Base-by-base conservation (phyloP, 1,140 invertebrate genomes). In the Campoletis sonorensis region DNA sequence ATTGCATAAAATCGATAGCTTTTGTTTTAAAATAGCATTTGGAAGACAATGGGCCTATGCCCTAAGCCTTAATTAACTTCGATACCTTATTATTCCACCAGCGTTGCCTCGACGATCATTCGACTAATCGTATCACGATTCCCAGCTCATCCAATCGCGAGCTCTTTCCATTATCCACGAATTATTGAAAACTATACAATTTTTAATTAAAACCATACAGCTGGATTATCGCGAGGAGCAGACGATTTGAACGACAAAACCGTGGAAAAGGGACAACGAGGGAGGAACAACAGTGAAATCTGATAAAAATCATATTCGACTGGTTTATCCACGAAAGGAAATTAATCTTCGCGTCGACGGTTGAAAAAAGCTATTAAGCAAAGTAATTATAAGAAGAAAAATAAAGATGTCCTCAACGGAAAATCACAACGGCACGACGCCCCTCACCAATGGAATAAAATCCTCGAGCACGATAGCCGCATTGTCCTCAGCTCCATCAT, bases 391-490 rank as follows among this genome's bases (percentile, higher is more conserved):
- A 26, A n/a, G 5, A 40, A 71, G 80, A 33, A 61, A 83, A 21
- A 71, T 13, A 13, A 45, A 11, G 40, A 81, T 83, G 70, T 89
- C 91, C 88, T 92, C 90, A 72, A 86, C 86, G 83, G 87, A 91
- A 70, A 91, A 90, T 80, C 90, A 90, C 73, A 92, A 92, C 86
- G 90, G 91, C 49, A 86, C 89, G 7, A 83, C 89, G 49, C 67
- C 83, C 71, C 45, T 81, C 79, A 77, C 81, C 85, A 92, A 92
- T 84, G 91, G 91, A 8, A 87, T 90, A 26, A 90, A 91, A 82
- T 83, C 88, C 16, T 82, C 89, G 16, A 71, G 82, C 16, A 83
- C 89, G 30, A 81, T 86, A 33, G 86, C 82, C 70, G 79, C 54
- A 26, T 10, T 89, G 33, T 85, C 85, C 4, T 86, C 88, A 26